Conservation (phyloP, 2,797 vertebrate genomes). For the Coregonus suidteri region DNA sequence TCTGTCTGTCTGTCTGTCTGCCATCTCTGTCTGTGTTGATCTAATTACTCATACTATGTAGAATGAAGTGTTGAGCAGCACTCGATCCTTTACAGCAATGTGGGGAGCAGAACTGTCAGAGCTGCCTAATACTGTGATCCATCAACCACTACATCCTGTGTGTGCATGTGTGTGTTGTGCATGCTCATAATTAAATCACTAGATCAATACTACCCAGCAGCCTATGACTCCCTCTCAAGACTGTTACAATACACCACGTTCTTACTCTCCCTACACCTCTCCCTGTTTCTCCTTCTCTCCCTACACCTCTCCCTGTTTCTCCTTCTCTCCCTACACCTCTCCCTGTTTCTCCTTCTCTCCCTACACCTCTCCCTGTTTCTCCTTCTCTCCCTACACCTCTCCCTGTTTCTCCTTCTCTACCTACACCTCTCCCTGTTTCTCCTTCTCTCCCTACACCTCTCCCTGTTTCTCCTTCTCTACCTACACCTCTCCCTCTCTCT, state of each 20-base stretch:
- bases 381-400: too few relatives aligned
- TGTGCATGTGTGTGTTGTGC: constrained; percentile 14
- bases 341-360: too few relatives aligned
- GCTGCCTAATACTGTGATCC: constrained; percentile 31
- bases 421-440: too few relatives aligned
- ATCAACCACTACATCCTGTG: constrained; percentile 38
- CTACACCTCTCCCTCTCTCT: constrained; percentile 25
- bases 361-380: too few relatives aligned
- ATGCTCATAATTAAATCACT: constrained; percentile 83
- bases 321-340: too few relatives aligned
- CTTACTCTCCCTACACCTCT: constrained; percentile 57
- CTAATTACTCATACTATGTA: constrained; percentile 2
- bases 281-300: too few relatives aligned
- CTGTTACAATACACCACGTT: constrained; percentile 80
- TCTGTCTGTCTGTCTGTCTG: constrained; percentile 35
- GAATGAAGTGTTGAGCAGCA: background rate
- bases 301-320: too few relatives aligned
- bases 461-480: too few relatives aligned
- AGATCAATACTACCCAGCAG: constrained; percentile 85
- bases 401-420: too few relatives aligned
- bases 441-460: too few relatives aligned
- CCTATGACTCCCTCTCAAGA: constrained; percentile 73
- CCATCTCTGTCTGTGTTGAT: constrained; percentile 42
- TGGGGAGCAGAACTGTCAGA: constrained; percentile 28
- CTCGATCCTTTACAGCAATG: constrained; percentile 19